Conservation (phyloP, 2,888 invertebrate genomes). For the Shargacucullia verbasci region DNA sequence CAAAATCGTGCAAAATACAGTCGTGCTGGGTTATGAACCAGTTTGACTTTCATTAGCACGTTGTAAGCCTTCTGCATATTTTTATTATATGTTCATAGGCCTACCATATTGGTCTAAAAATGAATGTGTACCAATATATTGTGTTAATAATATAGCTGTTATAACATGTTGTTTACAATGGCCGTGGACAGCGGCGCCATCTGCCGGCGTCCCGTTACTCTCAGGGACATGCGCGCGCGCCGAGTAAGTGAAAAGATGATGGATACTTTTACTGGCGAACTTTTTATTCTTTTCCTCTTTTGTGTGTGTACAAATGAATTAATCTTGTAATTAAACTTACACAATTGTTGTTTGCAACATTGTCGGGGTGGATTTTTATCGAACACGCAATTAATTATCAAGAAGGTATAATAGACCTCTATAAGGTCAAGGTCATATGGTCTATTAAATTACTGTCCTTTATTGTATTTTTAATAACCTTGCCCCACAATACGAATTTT, state of each 20-base stretch:
- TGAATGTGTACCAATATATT: no score
- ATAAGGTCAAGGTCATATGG: no score
- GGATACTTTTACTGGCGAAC: slow-evolving; percentile 40
- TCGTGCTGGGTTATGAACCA: no score
- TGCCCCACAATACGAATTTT: no score
- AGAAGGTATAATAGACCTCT: no score
- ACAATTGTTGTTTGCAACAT: no score
- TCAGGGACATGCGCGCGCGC: slow-evolving; percentile 57
- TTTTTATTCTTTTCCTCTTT: slow-evolving; percentile 13
- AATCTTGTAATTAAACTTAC: slow-evolving; percentile 11
- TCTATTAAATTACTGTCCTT: no score
- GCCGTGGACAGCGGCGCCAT: slow-evolving; percentile 43
- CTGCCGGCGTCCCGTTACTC: slow-evolving; percentile 63
- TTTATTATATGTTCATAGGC: not conserved
- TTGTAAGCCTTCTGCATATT: slow-evolving; percentile 16
- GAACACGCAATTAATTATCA: no score
- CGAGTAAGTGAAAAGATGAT: slow-evolving; percentile 43
- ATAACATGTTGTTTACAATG: slow-evolving; percentile 49
- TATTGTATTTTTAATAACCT: no score
- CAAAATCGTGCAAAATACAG: no score
- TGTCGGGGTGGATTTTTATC: not conserved
- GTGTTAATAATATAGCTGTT: slow-evolving; percentile 47
- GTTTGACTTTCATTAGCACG: no score
- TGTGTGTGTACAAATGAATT: no score
- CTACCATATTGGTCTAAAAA: slow-evolving; percentile 31